Evolutionary conservation across 2,113 vertebrate genomes (phyloP).

Genomic region (Sciurus niger): DNA sequence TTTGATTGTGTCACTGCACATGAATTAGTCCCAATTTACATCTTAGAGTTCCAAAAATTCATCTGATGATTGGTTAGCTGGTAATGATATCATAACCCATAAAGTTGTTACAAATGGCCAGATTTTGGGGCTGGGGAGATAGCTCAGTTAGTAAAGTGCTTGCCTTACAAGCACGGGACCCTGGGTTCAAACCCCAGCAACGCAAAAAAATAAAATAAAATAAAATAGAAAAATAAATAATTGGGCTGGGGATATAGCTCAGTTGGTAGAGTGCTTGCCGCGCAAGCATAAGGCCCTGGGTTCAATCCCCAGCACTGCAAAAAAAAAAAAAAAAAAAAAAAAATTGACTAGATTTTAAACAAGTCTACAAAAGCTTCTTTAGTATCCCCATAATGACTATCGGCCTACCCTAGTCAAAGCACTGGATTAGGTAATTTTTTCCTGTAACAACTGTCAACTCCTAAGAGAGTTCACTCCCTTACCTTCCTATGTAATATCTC

Average conservation of each 20-base stretch:
- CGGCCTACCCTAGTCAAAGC: background rate
- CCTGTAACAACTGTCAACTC: background rate
- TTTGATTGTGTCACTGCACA: slow-evolving; percentile 26
- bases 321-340: no score
- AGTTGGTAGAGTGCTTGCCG: no score
- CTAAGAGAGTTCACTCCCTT: background rate
- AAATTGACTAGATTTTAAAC: background rate
- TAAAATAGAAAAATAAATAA: no score
- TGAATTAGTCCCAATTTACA: background rate
- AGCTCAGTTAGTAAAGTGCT: no score
- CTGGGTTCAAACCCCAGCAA: no score
- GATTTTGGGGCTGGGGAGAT: background rate
- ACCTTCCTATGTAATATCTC: slow-evolving; percentile 24
- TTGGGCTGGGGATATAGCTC: no score
- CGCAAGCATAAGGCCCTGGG: no score
- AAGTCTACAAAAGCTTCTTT: slow-evolving; percentile 30
- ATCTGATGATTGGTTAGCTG: background rate
- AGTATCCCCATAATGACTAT: background rate
- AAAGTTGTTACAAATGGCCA: slow-evolving; percentile 6
- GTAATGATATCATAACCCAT: slow-evolving; percentile 4
- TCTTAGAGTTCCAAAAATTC: slow-evolving; percentile 34
- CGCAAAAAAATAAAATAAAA: no score
- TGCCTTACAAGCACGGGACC: no score
- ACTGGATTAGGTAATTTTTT: background rate
- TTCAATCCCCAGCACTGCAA: no score